Percentiles rank a stretch among this genome's conserved stretches.
Conservation (phyloP, 37 sponge, comb jelly and placozoan genomes). For the Axinella damicornis region DNA sequence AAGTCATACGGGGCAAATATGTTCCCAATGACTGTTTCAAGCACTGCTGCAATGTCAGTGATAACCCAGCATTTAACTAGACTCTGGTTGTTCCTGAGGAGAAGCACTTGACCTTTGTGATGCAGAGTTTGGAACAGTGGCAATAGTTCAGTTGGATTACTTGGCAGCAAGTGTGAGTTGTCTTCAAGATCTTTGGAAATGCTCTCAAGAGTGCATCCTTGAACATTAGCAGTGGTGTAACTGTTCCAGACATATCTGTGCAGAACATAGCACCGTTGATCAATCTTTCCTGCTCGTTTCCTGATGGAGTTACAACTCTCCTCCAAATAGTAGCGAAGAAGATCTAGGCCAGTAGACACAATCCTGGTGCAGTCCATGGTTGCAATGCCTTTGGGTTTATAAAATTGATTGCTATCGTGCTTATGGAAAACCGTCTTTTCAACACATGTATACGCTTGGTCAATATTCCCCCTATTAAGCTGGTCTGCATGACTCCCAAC, state of each 20-base stretch:
- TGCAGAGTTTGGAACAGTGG: constrained; percentile 5
- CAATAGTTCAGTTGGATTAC: neutral
- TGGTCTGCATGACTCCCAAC: constrained; percentile 32
- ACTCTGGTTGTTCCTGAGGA: neutral
- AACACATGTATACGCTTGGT: neutral
- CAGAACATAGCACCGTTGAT: too few relatives aligned
- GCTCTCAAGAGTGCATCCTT: neutral
- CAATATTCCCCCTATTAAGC: neutral
- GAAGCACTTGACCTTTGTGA: neutral
- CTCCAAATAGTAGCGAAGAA: too few relatives aligned
- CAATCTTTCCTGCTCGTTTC: too few relatives aligned
- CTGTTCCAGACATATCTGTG: too few relatives aligned
- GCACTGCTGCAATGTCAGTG: constrained; percentile 6
- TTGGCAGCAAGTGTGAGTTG: neutral
- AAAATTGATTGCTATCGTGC: too few relatives aligned
- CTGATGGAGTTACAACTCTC: too few relatives aligned
- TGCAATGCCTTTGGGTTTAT: too few relatives aligned
- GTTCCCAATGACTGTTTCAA: neutral
- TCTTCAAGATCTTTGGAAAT: neutral
- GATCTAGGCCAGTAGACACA: too few relatives aligned
- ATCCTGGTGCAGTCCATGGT: too few relatives aligned
- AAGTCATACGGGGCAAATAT: constrained; percentile 31
- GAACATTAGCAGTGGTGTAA: neutral
- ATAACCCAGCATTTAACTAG: constrained; percentile 9
- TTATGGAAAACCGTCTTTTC: neutral